Evolutionary conservation across 2,797 vertebrate species (phyloP), one percentile per base, ranked within the genome.

Genomic region (Enteromius argenteus): DNA sequence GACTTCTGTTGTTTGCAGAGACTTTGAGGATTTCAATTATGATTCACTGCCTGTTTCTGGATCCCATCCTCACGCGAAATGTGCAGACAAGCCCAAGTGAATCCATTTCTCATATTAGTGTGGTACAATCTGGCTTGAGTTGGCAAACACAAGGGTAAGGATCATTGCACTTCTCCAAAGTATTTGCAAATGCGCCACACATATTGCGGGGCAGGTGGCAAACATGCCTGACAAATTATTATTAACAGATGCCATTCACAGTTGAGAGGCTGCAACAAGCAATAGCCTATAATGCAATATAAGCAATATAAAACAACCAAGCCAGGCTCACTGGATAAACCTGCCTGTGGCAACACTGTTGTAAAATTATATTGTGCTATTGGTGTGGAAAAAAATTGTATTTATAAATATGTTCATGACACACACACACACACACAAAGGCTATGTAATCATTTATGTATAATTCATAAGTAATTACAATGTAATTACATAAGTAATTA

Each of bases 181-280:
- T 15, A 46, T 42, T 35, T 83, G 62, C 23, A 67, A 84, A 84
- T 72, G 79, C 64, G 53, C 72, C 64, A 77, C 66, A 58, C 64
- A 39, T 68, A 77, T 37, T 58, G n/a, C 19, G 19, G 49, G 74
- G 64, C 35, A 58, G 84, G 73, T 37, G 53, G 79, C 42, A 71
- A 81, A 69, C 73, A 77, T 49, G 39, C 79, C 66, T 81, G 73
- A 85, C 84, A 81, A 76, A 85, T 80, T 77, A 74, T 75, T 27
- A 39, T 85, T 81, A 66, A 81, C 53, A 71, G 56, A 85, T 77
- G 73, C 30, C 66, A 39, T 74, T 85, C 42, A 11, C 51, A 39
- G 23, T 81, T 53, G 56, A 27, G 6, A 49, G 51, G 49, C 39
- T 62, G 30, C 9, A 76, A 68, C 19, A 39, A 46, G 19, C 21